A percentile compares a stretch with the other conserved stretches of the same genome.
Evolutionary conservation across 2,113 vertebrate species (phyloP).

Genomic region (Nycticebus coucang): DNA sequence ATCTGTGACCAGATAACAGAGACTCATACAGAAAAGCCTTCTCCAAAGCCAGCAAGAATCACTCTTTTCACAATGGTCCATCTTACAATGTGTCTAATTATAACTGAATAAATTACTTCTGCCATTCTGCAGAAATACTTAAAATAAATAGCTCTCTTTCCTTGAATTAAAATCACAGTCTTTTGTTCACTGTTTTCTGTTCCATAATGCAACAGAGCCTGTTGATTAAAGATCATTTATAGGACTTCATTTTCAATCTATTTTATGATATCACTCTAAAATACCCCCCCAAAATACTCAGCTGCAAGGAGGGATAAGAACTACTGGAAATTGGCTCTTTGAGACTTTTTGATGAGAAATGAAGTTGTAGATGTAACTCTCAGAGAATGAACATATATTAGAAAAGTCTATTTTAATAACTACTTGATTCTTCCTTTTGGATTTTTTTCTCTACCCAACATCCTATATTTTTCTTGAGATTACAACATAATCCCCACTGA

Average conservation of each 20-base stretch:
- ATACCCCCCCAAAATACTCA: slow-evolving; percentile 74
- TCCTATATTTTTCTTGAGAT: slow-evolving; percentile 81
- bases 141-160: slow-evolving; percentile 69
- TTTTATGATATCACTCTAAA: slow-evolving; percentile 79
- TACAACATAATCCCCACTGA: slow-evolving; percentile 83
- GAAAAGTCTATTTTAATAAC: slow-evolving; percentile 71
- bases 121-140: slow-evolving; percentile 68
- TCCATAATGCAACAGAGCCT: slow-evolving; percentile 55
- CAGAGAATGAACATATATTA: slow-evolving; percentile 53
- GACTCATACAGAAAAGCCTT: not conserved
- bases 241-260: slow-evolving; percentile 77
- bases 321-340: slow-evolving; percentile 73
- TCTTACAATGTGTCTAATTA: slow-evolving; percentile 79
- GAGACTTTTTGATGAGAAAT: slow-evolving; percentile 75
- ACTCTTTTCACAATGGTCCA: slow-evolving; percentile 63
- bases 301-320: slow-evolving; percentile 73
- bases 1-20: not conserved
- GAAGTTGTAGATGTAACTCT: slow-evolving; percentile 67
- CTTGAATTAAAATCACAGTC: slow-evolving; percentile 73
- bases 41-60: slow-evolving; percentile 57
- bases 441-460: slow-evolving; percentile 63
- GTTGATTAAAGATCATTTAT: slow-evolving; percentile 70
- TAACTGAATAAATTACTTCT: slow-evolving; percentile 79
- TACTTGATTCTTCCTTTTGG: slow-evolving; percentile 37
- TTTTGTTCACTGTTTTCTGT: slow-evolving; percentile 74